These are phyloP conservation scores for Lithosia quadra DNA, from an alignment of 2,888 invertebrate species.

Conservation along the genomic window DNA sequence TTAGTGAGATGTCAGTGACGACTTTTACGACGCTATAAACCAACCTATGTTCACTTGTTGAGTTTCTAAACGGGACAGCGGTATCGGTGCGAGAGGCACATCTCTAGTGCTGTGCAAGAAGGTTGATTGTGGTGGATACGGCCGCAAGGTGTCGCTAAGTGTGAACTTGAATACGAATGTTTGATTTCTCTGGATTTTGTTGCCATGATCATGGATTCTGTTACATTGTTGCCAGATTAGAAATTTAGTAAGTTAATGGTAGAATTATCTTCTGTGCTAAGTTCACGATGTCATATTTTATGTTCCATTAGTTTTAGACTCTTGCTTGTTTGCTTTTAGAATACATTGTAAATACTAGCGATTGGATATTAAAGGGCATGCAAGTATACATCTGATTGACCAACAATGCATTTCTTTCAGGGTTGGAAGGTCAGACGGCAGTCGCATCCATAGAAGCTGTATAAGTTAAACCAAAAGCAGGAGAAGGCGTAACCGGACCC, in stretches of 20 bases:
- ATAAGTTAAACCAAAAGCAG: too few species aligned
- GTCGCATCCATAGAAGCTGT: too few species aligned
- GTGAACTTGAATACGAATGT: constrained; percentile 56
- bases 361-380: too few species aligned
- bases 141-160: constrained; percentile 18
- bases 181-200: constrained; percentile 42
- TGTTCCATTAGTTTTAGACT: background rate
- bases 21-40: constrained; percentile 78
- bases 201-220: constrained; percentile 48
- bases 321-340: background rate
- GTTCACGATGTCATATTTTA: too few species aligned
- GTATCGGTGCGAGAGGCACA: constrained; percentile 26
- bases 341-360: too few species aligned
- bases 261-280: background rate
- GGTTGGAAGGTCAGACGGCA: too few species aligned
- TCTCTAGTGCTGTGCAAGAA: constrained; percentile 27
- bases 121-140: constrained; percentile 25
- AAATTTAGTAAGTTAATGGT: constrained; percentile 27
- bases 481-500: too few species aligned
- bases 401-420: too few species aligned
- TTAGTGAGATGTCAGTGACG: constrained; percentile 78
- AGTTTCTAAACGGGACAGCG: constrained; percentile 47
- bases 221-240: constrained; percentile 40
- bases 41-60: constrained; percentile 83
- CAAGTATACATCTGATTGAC: too few species aligned